These are phyloP conservation scores for Melinaea marsaeus DNA, from an alignment of 2,888 invertebrate genomes.

Conservation along the genomic window DNA sequence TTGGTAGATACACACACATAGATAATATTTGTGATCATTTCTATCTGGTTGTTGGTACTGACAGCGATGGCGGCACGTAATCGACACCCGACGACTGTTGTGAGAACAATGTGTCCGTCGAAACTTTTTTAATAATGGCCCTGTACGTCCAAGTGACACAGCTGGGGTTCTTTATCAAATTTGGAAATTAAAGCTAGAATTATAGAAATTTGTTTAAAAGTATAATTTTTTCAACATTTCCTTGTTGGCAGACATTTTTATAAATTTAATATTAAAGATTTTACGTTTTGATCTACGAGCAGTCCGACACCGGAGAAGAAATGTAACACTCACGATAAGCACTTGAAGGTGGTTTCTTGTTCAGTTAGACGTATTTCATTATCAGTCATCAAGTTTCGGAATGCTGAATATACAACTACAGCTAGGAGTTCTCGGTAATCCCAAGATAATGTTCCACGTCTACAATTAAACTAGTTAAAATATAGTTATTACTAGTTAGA, in stretches of 20 bases:
- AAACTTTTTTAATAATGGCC: conserved; percentile 41
- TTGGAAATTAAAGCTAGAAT: conserved; percentile 1
- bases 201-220: no score
- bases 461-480: no score
- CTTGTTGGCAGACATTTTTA: conserved; percentile 2
- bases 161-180: conserved; percentile 35
- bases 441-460: no score
- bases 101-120: conserved; percentile 31
- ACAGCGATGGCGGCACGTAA: conserved; percentile 15
- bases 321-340: not conserved
- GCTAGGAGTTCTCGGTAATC: no score
- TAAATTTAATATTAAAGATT: not conserved
- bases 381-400: no score
- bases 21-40: no score
- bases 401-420: no score
- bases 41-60: not conserved
- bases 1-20: no score
- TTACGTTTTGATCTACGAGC: not conserved
- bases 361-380: no score
- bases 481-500: no score
- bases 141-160: conserved; percentile 35
- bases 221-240: no score
- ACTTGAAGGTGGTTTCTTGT: no score
- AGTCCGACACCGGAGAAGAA: not conserved
- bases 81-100: conserved; percentile 23